These are phyloP conservation scores for Notodonta dromedarius DNA, from an alignment of 2,888 invertebrate genomes.

Conservation along the genomic window DNA sequence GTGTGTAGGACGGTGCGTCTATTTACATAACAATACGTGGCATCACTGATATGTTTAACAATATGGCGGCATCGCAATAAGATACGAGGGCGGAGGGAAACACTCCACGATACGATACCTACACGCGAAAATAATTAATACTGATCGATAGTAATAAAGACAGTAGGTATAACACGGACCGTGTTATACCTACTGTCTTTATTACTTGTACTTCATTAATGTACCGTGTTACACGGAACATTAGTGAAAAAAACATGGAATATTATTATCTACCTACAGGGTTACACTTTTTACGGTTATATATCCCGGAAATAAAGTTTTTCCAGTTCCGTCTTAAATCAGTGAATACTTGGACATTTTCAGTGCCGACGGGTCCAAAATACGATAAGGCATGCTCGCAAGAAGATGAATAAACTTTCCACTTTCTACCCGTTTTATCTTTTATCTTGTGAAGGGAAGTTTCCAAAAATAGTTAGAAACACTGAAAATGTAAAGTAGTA, in stretches of 20 bases:
- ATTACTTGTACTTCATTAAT: no score
- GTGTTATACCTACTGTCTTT: no score
- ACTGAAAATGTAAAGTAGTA: conserved; percentile 24
- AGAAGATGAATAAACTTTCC: background rate
- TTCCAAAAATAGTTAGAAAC: conserved; percentile 1
- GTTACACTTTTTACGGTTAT: background rate
- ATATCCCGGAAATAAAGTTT: background rate
- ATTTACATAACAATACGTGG: conserved; percentile 3
- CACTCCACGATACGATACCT: background rate
- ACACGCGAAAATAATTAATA: background rate
- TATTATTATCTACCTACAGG: no score
- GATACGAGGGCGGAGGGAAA: background rate
- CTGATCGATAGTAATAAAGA: background rate
- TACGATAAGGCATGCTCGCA: background rate
- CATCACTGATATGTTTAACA: conserved; percentile 1
- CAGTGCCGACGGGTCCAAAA: background rate
- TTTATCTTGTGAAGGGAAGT: background rate
- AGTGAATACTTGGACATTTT: background rate
- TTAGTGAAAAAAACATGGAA: no score
- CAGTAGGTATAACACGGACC: no score
- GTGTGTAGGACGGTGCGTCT: background rate
- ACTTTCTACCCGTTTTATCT: background rate
- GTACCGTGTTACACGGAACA: no score
- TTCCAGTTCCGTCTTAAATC: background rate
- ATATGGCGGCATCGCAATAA: background rate